Evolutionary conservation across 2,888 invertebrate species (phyloP), one percentile per base, ranked within the genome.

Genomic region (Piscicola geometra): DNA sequence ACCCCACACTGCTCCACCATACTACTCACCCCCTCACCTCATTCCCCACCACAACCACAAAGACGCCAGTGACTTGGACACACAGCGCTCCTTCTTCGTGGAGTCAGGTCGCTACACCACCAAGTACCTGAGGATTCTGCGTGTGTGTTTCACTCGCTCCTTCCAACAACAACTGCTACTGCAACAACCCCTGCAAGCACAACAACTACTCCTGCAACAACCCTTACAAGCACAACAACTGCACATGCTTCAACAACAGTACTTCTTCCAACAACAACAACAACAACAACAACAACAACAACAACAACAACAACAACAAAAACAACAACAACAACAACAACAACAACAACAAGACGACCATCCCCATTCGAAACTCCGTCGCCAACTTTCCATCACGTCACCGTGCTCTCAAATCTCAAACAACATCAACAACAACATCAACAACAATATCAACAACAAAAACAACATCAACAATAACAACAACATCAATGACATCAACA

Each of bases 61-160:
- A 78, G 76, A 78, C 36, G 41, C 64, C 28, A 76, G 69, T 30
- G 78, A 80, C 32, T 60, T 80, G 28, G 80, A 80, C 77, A 80
- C 80, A 0, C 80, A 80, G 75, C 52, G 80, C 15, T 80, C 80
- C 0, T 80, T 80, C 52, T 80, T 79, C 76, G 79, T 79, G 32
- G 80, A 80, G 76, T 80, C 80, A 35, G 80, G 80, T 9, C 76
- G 80, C 1, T 71, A 77, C 71, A 80, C 80, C 30, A 80, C 80
- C 21, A 77, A 80, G 36, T 80, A 80, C 70, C 78, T 80, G 33
- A 75, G 80, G 15, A 79, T 80, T 50, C 77, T 80, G 12, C 36
- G 80, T 5, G 69, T 80, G 30, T 80, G 80, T 67, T 80, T 80
- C 77, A 73, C 73, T 35, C 60, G 73, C 0, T 73, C 73, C 64